Percentiles rank a stretch among this genome's conserved stretches.
Evolutionary conservation across 2,113 vertebrate species (phyloP).

Genomic region (Cygnus atratus): DNA sequence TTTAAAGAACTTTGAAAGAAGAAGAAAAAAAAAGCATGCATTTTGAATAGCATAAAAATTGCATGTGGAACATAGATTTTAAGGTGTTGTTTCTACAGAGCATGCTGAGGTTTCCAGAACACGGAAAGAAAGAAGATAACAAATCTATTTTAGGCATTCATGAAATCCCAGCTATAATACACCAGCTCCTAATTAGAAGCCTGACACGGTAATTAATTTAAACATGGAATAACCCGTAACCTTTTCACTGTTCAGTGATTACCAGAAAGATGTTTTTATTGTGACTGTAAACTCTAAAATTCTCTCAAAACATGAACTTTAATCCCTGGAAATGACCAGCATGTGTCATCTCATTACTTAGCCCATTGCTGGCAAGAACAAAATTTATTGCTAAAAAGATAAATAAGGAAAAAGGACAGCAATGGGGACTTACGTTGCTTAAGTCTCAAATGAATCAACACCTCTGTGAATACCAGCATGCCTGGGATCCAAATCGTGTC

Average conservation of each 20-base stretch:
- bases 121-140: not conserved
- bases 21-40: not conserved
- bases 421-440: not conserved
- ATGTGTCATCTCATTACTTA: conserved; percentile 15
- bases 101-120: not conserved
- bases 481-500: not conserved
- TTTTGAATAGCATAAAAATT: not conserved
- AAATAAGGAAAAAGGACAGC: not conserved
- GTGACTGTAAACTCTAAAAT: not conserved
- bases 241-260: conserved; percentile 52
- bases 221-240: conserved; percentile 2
- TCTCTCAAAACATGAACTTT: conserved; percentile 46
- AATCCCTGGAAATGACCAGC: conserved; percentile 39
- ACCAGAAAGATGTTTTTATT: conserved; percentile 38
- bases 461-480: not conserved
- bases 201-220: conserved; percentile 50
- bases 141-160: not conserved
- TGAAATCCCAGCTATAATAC: not conserved
- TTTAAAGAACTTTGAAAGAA: not conserved
- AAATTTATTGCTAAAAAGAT: not conserved
- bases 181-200: conserved; percentile 24
- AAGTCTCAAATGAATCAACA: not conserved
- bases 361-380: not conserved
- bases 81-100: not conserved
- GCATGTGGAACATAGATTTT: not conserved